Conservation (phyloP, 2,797 vertebrate genomes). For the Pogonophryne albipinna region DNA sequence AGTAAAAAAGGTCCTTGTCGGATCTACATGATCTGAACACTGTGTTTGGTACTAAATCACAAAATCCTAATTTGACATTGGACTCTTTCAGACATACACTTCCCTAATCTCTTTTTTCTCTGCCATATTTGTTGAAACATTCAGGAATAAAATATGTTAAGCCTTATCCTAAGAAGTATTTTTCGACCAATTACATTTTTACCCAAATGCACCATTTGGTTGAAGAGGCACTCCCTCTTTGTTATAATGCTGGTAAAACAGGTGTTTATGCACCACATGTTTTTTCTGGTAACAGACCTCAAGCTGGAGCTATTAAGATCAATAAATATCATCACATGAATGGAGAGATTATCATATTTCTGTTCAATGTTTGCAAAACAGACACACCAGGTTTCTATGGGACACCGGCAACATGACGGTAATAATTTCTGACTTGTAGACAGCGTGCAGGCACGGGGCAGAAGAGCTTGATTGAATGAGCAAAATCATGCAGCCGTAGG, state of each 20-base stretch:
- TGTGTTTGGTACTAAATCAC: slow-evolving; percentile 36
- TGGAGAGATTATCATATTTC: slow-evolving; percentile 10
- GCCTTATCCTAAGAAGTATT: slow-evolving; percentile 10
- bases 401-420: slow-evolving; percentile 45
- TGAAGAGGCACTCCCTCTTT: not conserved
- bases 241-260: slow-evolving; percentile 16
- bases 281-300: not conserved
- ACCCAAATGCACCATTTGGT: slow-evolving; percentile 12
- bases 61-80: slow-evolving; percentile 51
- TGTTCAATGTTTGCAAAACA: slow-evolving; percentile 14
- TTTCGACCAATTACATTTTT: slow-evolving; percentile 28
- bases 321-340: slow-evolving; percentile 12
- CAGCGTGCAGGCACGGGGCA: slow-evolving; percentile 34
- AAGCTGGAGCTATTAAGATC: slow-evolving; percentile 5
- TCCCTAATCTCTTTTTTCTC: slow-evolving; percentile 30
- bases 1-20: slow-evolving; percentile 8
- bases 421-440: slow-evolving; percentile 62
- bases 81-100: slow-evolving; percentile 41
- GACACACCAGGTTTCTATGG: slow-evolving; percentile 28
- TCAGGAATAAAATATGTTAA: slow-evolving; percentile 25
- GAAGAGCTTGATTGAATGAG: slow-evolving; percentile 62
- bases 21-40: slow-evolving; percentile 15
- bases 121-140: slow-evolving; percentile 33
- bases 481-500: slow-evolving; percentile 65
- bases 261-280: not conserved